These are phyloP conservation scores for Clamator glandarius DNA, from an alignment of 2,797 vertebrate genomes.

Conservation along the genomic window DNA sequence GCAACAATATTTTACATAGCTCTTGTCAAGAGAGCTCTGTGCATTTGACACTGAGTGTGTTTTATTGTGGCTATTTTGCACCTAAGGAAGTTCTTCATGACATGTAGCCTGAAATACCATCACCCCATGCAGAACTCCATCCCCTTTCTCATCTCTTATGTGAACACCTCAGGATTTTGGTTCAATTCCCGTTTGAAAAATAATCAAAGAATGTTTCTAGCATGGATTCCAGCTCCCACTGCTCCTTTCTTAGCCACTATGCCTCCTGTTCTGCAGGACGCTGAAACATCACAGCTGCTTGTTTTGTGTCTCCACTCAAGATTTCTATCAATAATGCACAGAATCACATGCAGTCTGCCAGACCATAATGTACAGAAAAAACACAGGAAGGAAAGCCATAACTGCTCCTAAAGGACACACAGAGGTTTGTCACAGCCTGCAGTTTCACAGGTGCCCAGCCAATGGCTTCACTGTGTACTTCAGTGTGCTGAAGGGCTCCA, in stretches of 20 bases:
- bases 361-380: neutral
- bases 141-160: neutral
- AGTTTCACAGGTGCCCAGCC: neutral
- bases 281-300: neutral
- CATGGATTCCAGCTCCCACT: neutral
- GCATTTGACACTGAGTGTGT: neutral
- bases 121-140: neutral
- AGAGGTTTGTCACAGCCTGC: conserved; percentile 57
- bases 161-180: neutral
- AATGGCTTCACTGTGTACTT: neutral
- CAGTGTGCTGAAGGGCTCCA: neutral
- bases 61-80: neutral
- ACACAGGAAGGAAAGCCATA: neutral
- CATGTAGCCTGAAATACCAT: neutral
- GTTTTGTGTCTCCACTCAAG: neutral
- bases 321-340: neutral
- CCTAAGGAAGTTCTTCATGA: neutral
- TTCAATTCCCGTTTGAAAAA: neutral
- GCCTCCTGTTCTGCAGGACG: neutral
- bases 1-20: neutral
- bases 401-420: conserved; percentile 26
- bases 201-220: neutral
- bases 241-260: neutral
- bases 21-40: neutral
- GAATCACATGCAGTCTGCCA: neutral